Conservation (phyloP, 2,797 vertebrate species). For the Melanotaenia nigrans region DNA sequence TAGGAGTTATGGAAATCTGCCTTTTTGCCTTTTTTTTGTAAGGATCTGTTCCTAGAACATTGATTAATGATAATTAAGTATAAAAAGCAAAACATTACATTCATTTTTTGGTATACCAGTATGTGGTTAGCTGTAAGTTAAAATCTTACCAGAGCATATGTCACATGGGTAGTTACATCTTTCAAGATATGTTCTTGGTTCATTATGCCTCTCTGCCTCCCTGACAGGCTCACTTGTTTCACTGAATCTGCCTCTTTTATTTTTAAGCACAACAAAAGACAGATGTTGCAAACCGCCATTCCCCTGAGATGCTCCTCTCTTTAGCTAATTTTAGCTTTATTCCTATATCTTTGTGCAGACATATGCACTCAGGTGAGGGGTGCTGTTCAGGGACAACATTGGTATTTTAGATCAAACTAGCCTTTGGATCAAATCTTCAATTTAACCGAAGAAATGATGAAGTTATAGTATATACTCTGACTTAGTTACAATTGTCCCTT, state of each 20-base stretch:
- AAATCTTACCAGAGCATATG: slow-evolving; percentile 58
- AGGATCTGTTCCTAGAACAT: slow-evolving; percentile 31
- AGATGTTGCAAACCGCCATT: slow-evolving; percentile 60
- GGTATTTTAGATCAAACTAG: slow-evolving; percentile 11
- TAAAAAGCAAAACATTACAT: slow-evolving; percentile 5
- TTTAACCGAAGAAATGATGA: neutral
- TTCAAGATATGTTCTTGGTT: slow-evolving; percentile 71
- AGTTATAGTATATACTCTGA: neutral
- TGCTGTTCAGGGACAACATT: slow-evolving; percentile 11
- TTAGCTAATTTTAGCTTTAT: slow-evolving; percentile 50
- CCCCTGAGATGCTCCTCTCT: slow-evolving; percentile 59
- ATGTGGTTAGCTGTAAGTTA: slow-evolving; percentile 43
- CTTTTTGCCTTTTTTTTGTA: slow-evolving; percentile 20
- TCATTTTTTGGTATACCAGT: slow-evolving; percentile 3
- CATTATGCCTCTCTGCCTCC: slow-evolving; percentile 62
- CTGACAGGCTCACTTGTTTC: slow-evolving; percentile 67
- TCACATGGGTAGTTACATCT: slow-evolving; percentile 67
- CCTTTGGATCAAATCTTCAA: neutral
- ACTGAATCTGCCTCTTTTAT: slow-evolving; percentile 46
- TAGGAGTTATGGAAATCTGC: slow-evolving; percentile 25
- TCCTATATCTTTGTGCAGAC: slow-evolving; percentile 36
- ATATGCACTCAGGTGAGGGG: slow-evolving; percentile 15
- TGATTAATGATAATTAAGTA: slow-evolving; percentile 4
- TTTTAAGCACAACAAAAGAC: slow-evolving; percentile 63
- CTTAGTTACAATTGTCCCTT: slow-evolving; percentile 2